Conservation (phyloP, 2,797 vertebrate genomes). For the Lepidocolaptes lacrymiger region DNA sequence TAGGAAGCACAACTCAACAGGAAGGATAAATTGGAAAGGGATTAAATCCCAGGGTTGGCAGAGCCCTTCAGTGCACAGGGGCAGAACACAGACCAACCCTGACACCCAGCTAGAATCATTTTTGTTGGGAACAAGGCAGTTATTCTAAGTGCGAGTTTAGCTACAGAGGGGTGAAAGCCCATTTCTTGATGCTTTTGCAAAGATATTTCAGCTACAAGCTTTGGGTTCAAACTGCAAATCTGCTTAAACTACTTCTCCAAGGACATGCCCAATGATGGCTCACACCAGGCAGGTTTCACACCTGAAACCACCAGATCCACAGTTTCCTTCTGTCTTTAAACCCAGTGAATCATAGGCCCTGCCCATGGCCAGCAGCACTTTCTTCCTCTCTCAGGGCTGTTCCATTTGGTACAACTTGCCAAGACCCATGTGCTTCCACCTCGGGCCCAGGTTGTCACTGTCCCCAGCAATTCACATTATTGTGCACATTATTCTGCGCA, state of each 20-base stretch:
- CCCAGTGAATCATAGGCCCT: background rate
- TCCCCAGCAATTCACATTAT: background rate
- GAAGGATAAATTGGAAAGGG: background rate
- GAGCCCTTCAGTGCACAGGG: background rate
- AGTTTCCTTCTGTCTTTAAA: background rate
- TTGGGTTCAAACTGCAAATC: background rate
- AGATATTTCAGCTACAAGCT: background rate
- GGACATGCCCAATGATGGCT: background rate
- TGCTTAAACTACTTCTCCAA: background rate
- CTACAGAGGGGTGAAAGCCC: background rate
- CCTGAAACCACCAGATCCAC: background rate
- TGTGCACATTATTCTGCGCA: background rate
- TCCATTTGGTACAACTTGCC: background rate
- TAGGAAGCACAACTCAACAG: background rate
- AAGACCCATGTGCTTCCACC: fast-evolving
- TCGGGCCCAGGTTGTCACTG: background rate
- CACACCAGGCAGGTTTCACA: background rate
- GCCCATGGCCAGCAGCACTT: background rate
- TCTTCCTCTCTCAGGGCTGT: background rate
- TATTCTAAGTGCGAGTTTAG: background rate
- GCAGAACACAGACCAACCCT: background rate
- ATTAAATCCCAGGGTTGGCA: background rate
- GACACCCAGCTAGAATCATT: background rate
- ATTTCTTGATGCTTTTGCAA: background rate
- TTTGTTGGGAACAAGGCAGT: background rate